Percentiles rank a stretch among this genome's conserved stretches.
phyloP scores from a whole-genome alignment of 2,888 invertebrate species.

The Xestia xanthographa region DNA sequence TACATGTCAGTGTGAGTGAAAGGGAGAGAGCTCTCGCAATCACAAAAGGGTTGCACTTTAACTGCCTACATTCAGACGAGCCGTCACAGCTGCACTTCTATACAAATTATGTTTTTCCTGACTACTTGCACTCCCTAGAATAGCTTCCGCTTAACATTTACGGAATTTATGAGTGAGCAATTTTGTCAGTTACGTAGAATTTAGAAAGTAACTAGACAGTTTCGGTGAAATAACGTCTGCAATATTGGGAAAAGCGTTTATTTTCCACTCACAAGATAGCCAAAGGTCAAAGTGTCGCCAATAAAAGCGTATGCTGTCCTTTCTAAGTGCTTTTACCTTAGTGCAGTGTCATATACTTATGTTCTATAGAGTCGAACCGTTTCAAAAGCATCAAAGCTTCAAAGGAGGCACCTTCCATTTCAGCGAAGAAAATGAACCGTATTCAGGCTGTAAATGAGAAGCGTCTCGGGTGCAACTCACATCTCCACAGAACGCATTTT shows the following conservation, averaged over 20 bases:
- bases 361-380: conserved; percentile 59
- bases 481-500: conserved; percentile 40
- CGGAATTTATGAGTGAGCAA: conserved; percentile 37
- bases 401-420: conserved; percentile 81
- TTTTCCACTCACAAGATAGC: conserved; percentile 24
- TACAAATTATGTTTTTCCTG: conserved; percentile 67
- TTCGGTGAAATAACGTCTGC: not conserved
- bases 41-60: conserved; percentile 76
- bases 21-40: conserved; percentile 67
- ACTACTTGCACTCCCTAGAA: conserved; percentile 50
- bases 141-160: conserved; percentile 59
- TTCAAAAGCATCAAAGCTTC: conserved; percentile 80
- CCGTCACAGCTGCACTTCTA: conserved; percentile 65
- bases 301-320: conserved; percentile 41
- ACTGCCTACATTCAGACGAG: conserved; percentile 71
- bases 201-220: not conserved
- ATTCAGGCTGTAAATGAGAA: conserved; percentile 87
- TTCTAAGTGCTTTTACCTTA: conserved; percentile 52
- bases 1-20: conserved; percentile 55
- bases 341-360: conserved; percentile 46
- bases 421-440: conserved; percentile 81
- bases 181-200: not conserved
- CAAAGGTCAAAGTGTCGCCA: conserved; percentile 51
- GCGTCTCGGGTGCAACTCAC: conserved; percentile 64
- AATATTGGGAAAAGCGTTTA: conserved; percentile 15